phyloP scores from a whole-genome alignment of 2,113 vertebrate species.

The Datnioides undecimradiatus region DNA sequence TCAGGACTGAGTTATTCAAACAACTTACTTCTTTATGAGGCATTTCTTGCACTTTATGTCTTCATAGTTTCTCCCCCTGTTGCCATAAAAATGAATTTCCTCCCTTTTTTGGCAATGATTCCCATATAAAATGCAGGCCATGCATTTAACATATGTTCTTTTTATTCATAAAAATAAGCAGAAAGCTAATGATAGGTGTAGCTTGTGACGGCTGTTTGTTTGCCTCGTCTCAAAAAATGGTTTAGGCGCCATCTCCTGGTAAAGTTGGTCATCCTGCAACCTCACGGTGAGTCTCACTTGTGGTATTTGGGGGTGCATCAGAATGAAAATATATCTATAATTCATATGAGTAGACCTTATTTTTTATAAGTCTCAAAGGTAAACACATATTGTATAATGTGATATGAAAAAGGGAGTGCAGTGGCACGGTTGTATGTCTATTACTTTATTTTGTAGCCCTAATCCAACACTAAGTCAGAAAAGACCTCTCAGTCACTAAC shows the following conservation, averaged over 20 bases:
- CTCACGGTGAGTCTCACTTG: background rate
- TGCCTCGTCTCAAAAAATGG: background rate
- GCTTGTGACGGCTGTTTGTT: constrained; percentile 5
- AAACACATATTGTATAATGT: background rate
- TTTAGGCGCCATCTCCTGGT: constrained; percentile 77
- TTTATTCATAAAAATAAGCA: background rate
- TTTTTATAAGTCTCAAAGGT: background rate
- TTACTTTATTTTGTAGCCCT: constrained; percentile 2
- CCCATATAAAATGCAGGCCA: background rate
- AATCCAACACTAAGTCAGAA: background rate
- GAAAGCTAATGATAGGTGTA: background rate
- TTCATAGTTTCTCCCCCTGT: background rate
- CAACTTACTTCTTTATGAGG: background rate
- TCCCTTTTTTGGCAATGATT: background rate
- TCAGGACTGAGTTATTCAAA: constrained; percentile 10
- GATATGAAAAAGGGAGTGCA: background rate
- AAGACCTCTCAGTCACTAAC: constrained; percentile 4
- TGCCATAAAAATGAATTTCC: background rate
- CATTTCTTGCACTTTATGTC: background rate
- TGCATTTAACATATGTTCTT: background rate
- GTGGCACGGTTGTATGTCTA: background rate
- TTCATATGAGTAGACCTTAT: background rate
- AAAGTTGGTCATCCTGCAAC: background rate
- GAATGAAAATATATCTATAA: constrained; percentile 4
- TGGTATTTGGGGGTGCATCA: background rate